These are phyloP conservation scores for Ptychodera flava DNA, from an alignment of 35 echinoderm and acorn worm species.

Conservation along the genomic window DNA sequence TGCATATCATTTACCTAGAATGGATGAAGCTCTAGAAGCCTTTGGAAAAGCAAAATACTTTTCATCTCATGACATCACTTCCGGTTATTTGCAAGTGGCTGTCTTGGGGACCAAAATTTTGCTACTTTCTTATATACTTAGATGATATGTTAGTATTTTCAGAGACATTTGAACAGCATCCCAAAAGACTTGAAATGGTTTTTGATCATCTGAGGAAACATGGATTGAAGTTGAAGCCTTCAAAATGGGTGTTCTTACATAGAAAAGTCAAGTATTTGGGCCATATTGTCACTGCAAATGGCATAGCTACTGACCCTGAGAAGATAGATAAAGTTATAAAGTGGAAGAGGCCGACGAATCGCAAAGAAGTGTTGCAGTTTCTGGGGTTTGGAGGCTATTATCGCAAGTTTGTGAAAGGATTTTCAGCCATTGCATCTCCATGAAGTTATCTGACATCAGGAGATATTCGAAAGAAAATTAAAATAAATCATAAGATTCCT, in stretches of 20 bases:
- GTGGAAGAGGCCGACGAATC: slow-evolving; percentile 45
- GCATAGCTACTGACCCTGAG: slow-evolving; percentile 35
- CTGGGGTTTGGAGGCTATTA: slow-evolving; percentile 51
- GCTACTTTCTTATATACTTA: slow-evolving; percentile 6
- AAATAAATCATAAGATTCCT: background rate
- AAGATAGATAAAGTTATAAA: slow-evolving; percentile 29
- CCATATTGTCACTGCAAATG: slow-evolving; percentile 32
- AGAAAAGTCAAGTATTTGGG: slow-evolving; percentile 52
- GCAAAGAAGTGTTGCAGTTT: slow-evolving; percentile 42
- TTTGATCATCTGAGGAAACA: slow-evolving; percentile 15
- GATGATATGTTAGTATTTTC: slow-evolving; percentile 23
- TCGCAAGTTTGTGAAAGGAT: slow-evolving; percentile 29
- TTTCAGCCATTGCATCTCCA: slow-evolving; percentile 31
- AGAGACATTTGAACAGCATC: slow-evolving; percentile 5
- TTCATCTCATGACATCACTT: background rate
- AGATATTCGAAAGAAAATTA: background rate
- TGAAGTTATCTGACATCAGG: background rate
- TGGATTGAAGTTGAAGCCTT: slow-evolving; percentile 48
- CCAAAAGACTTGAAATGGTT: background rate
- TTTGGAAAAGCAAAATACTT: background rate
- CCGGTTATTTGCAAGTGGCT: slow-evolving; percentile 4
- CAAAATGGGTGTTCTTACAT: slow-evolving; percentile 46
- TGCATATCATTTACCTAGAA: slow-evolving; percentile 4
- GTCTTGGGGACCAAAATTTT: background rate
- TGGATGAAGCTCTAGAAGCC: slow-evolving; percentile 10